These are phyloP conservation scores for Gasterosteus aculeatus DNA, from an alignment of 2,113 vertebrate genomes.

Conservation along the genomic window DNA sequence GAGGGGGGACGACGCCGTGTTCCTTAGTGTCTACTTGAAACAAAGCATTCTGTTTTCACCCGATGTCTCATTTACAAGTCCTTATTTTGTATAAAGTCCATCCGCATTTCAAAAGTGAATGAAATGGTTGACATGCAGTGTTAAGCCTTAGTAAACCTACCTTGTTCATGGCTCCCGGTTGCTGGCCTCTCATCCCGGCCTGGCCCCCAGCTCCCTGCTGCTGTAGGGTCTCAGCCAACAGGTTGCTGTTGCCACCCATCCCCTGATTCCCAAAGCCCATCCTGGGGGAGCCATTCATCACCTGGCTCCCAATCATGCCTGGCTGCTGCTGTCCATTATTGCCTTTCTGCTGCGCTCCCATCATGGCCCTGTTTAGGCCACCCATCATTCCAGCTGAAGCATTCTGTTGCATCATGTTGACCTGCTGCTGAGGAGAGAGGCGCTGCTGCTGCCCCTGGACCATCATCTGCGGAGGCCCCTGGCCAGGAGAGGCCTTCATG, in stretches of 20 bases:
- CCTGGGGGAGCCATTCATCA: constrained; percentile 97
- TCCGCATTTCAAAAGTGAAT: background rate
- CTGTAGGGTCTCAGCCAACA: constrained; percentile 93
- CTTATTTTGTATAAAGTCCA: background rate
- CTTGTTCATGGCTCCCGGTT: constrained; percentile 91
- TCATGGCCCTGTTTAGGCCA: constrained; percentile 80
- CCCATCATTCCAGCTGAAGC: constrained; percentile 76
- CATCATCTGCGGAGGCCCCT: constrained; percentile 77
- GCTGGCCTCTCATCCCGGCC: constrained; percentile 88
- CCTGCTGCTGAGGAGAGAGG: constrained; percentile 81
- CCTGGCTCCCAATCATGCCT: constrained; percentile 85
- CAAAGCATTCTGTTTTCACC: background rate
- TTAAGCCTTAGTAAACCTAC: constrained; percentile 64
- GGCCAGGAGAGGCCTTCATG: constrained; percentile 79
- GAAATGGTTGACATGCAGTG: too few species aligned
- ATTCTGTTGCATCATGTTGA: constrained; percentile 88
- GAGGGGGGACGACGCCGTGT: background rate
- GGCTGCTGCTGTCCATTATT: constrained; percentile 82
- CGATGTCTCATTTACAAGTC: background rate
- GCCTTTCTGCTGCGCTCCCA: constrained; percentile 81
- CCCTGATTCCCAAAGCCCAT: constrained; percentile 91
- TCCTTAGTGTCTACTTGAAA: background rate
- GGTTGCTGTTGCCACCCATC: constrained; percentile 87
- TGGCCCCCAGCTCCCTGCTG: constrained; percentile 86
- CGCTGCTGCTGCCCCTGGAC: constrained; percentile 81